A percentile compares a stretch with the other conserved stretches of the same genome.
Conservation (phyloP, 2,113 vertebrate genomes). For the human region GRCh38 chr3:80118501-80119000, state of each 20-base stretch:
- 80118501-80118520: not conserved
- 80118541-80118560: not conserved
- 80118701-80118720: not conserved
- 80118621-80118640: not conserved
- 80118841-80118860: not conserved
- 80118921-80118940: not conserved
- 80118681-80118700: not conserved
- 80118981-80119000: not conserved
- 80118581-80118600: not conserved
- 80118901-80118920: not conserved
- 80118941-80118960: not conserved
- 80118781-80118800: not conserved
- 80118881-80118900: not conserved
- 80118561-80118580: not conserved
- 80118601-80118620: not conserved
- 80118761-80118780: not conserved
- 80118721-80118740: not conserved
- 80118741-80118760: not conserved
- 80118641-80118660: not conserved
- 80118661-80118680: not conserved
- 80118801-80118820: not conserved
- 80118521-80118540: not conserved
- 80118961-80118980: not conserved
- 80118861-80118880: not conserved
- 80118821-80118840: not conserved